phyloP scores from a whole-genome alignment of 2,888 invertebrate species.

The Cryptocephalus moraei region DNA sequence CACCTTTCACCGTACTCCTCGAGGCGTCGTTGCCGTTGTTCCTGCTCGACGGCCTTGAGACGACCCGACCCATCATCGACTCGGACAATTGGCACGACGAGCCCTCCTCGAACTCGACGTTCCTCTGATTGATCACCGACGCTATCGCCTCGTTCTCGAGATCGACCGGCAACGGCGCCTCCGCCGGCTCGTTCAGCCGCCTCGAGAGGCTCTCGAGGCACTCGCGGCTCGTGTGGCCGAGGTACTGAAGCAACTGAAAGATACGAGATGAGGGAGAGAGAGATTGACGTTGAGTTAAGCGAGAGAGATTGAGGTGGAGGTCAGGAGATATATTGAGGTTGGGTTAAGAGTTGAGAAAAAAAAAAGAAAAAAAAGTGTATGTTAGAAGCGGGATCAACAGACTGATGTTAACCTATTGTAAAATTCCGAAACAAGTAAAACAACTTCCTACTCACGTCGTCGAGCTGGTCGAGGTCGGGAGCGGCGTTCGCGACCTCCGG shows the following conservation, averaged over 20 bases:
- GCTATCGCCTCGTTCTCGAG: constrained; percentile 80
- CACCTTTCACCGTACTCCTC: constrained; percentile 7
- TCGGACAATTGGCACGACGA: constrained; percentile 25
- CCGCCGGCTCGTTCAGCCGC: constrained; percentile 69
- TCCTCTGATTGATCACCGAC: constrained; percentile 72
- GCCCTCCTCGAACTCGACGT: constrained; percentile 66
- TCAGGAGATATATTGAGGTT: too few relatives aligned
- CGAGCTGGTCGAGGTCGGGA: constrained; percentile 82
- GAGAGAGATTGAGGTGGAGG: too few relatives aligned
- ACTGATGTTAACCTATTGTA: neutral
- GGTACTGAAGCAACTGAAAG: constrained; percentile 71
- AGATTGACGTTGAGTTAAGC: too few relatives aligned
- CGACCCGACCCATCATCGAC: constrained; percentile 31
- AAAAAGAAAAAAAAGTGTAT: neutral
- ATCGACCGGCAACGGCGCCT: constrained; percentile 62
- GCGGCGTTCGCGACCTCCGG: constrained; percentile 75
- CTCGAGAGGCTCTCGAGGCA: constrained; percentile 57
- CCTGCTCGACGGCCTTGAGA: constrained; percentile 26
- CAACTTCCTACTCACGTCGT: constrained; percentile 62
- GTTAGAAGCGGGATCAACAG: neutral
- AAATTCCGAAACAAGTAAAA: neutral
- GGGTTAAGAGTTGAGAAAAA: too few relatives aligned
- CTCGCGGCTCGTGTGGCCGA: constrained; percentile 87
- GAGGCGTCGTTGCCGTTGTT: constrained; percentile 13
- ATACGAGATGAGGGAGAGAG: too few relatives aligned